Evolutionary conservation across 1,140 invertebrate genomes (phyloP).

Genomic region (Micrasema minimum): DNA sequence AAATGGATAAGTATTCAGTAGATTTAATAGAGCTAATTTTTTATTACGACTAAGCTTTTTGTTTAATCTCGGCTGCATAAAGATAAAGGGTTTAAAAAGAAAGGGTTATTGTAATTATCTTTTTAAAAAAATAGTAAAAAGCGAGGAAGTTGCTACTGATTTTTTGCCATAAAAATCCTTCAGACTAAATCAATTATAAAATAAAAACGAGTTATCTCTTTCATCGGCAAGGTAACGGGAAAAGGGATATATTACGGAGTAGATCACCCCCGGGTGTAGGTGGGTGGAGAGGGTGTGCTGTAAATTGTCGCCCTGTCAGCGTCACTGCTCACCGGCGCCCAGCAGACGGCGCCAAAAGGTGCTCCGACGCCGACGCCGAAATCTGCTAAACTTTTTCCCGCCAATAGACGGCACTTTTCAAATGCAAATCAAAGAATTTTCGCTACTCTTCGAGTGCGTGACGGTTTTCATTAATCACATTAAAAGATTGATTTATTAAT

Average conservation of each 20-base stretch:
- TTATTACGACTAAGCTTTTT: too few species aligned
- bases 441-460: constrained; percentile 22
- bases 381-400: constrained; percentile 37
- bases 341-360: constrained; percentile 47
- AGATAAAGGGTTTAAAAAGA: too few species aligned
- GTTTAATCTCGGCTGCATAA: too few species aligned
- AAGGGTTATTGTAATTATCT: too few species aligned
- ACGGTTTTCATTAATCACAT: constrained; percentile 38
- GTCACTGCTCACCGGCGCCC: constrained; percentile 39
- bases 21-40: too few species aligned
- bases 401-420: constrained; percentile 34
- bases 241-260: constrained; percentile 8
- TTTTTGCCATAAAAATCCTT: too few species aligned
- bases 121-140: too few species aligned
- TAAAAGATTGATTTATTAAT: constrained; percentile 36
- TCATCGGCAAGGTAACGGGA: constrained; percentile 12
- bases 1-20: too few species aligned
- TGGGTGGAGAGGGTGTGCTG: constrained; percentile 37
- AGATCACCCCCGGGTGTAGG: neutral
- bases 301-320: constrained; percentile 55
- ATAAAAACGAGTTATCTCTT: too few species aligned
- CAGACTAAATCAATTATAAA: too few species aligned
- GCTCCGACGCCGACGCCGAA: constrained; percentile 31
- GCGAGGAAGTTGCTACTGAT: too few species aligned
- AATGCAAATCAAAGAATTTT: constrained; percentile 40